A percentile compares a stretch with the other conserved stretches of the same genome.
phyloP scores from a whole-genome alignment of 2,888 invertebrate genomes.

The Drosophila kambysellisi region DNA sequence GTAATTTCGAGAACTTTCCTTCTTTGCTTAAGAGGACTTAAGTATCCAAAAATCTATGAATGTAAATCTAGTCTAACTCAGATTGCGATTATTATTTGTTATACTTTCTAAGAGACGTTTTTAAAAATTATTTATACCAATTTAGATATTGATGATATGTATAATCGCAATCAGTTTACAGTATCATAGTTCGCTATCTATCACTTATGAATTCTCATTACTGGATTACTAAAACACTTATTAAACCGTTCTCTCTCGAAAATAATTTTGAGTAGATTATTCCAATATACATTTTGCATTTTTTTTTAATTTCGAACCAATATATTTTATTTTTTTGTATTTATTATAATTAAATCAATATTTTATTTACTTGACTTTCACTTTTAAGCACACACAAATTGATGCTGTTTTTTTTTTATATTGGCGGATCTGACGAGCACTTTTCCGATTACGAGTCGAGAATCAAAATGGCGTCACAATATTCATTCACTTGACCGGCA shows the following conservation, averaged over 20 bases:
- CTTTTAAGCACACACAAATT: conserved; percentile 20
- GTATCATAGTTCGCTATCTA: not conserved
- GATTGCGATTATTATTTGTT: not conserved
- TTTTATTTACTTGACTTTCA: conserved; percentile 34
- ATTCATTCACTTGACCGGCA: conserved; percentile 18
- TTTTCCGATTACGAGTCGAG: conserved; percentile 12
- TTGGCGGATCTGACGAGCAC: conserved; percentile 15
- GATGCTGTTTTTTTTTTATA: conserved; percentile 14
- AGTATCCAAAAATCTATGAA: not conserved
- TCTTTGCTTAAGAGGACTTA: not conserved
- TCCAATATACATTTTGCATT: not conserved
- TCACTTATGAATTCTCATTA: not conserved
- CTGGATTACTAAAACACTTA: not conserved
- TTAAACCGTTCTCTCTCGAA: not conserved
- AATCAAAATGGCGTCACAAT: conserved; percentile 33
- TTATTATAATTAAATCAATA: not conserved
- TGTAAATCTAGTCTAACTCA: not conserved
- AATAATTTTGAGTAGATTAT: not conserved
- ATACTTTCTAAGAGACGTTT: not conserved
- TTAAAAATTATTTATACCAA: not conserved
- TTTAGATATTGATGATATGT: not conserved
- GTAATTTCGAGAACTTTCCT: not conserved
- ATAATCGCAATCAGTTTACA: not conserved
- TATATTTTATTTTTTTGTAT: not conserved
- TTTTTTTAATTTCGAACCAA: not conserved